phyloP scores from a whole-genome alignment of 2,113 vertebrate species.

The Campylomormyrus tamandua region DNA sequence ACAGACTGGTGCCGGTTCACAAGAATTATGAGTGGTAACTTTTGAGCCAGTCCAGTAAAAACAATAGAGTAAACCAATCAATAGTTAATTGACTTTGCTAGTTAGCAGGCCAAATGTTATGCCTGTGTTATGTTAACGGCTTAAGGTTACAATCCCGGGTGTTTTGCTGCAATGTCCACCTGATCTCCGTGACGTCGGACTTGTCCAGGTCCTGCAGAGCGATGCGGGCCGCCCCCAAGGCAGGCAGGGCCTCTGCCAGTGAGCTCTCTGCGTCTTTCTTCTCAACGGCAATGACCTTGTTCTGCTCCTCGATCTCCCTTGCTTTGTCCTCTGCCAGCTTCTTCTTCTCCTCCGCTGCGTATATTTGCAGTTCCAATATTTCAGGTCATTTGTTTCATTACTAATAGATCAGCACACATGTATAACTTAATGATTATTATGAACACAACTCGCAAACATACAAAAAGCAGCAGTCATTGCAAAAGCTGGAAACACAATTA shows the following conservation, averaged over 20 bases:
- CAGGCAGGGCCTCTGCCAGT: slow-evolving; percentile 79
- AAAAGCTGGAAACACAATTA: background rate
- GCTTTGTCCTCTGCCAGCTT: slow-evolving; percentile 81
- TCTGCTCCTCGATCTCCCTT: slow-evolving; percentile 82
- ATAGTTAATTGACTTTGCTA: background rate
- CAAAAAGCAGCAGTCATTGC: background rate
- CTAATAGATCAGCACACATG: background rate
- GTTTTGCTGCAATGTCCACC: slow-evolving; percentile 50
- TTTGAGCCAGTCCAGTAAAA: background rate
- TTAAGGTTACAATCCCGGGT: background rate
- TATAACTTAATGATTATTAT: background rate
- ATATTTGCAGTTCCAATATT: background rate
- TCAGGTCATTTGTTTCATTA: background rate
- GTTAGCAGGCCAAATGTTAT: background rate
- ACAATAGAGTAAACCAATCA: background rate
- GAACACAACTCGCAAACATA: background rate
- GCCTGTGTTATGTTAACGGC: background rate
- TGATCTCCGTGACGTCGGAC: slow-evolving; percentile 90
- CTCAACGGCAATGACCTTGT: slow-evolving; percentile 77
- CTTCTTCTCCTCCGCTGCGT: slow-evolving; percentile 86
- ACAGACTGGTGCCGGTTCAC: background rate
- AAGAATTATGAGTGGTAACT: background rate
- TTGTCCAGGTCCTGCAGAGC: slow-evolving; percentile 89
- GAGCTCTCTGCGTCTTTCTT: slow-evolving; percentile 79
- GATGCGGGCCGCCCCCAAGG: slow-evolving; percentile 76